Conservation (phyloP, 2,113 vertebrate species). For the Tautogolabrus adspersus region DNA sequence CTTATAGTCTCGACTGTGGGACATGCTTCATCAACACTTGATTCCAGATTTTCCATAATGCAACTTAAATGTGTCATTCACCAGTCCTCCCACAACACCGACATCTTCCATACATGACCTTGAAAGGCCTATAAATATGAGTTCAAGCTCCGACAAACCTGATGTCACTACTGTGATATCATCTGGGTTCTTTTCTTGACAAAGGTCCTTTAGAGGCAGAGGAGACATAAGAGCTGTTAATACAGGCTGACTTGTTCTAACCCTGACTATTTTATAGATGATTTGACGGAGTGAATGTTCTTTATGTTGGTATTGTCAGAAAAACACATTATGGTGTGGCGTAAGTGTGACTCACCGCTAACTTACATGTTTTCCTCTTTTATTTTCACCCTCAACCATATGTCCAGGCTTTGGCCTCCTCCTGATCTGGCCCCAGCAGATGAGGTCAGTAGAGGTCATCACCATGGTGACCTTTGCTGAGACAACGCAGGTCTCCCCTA, state of each 20-base stretch:
- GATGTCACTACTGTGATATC: not conserved
- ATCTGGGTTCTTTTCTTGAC: not conserved
- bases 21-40: not conserved
- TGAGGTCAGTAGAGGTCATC: constrained; percentile 41
- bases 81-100: not conserved
- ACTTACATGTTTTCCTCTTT: not conserved
- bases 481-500: constrained; percentile 48
- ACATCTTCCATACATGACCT: not conserved
- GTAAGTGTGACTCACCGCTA: not conserved
- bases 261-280: too few relatives aligned
- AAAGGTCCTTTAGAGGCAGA: not conserved
- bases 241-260: too few relatives aligned
- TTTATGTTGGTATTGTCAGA: not conserved
- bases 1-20: too few relatives aligned
- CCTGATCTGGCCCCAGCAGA: constrained; percentile 47
- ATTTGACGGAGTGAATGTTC: not conserved
- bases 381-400: not conserved
- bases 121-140: too few relatives aligned
- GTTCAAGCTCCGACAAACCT: too few relatives aligned
- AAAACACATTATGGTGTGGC: not conserved
- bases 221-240: too few relatives aligned
- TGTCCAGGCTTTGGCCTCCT: constrained; percentile 33
- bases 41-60: not conserved
- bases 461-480: constrained; percentile 78
- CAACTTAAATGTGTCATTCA: not conserved